phyloP scores from a whole-genome alignment of 2,113 vertebrate genomes.

The Typhlomys cinereus region DNA sequence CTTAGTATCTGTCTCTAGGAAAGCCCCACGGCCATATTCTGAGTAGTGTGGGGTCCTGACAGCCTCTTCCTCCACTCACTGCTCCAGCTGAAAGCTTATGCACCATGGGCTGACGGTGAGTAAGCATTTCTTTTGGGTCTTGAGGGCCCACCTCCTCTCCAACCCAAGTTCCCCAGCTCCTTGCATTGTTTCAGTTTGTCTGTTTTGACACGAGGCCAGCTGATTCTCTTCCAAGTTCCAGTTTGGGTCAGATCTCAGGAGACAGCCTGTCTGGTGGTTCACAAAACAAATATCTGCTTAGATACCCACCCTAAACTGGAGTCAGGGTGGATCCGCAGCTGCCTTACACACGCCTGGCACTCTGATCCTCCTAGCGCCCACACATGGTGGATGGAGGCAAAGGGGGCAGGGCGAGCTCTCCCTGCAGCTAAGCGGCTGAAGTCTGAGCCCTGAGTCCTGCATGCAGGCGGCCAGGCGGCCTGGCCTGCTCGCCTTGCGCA shows the following conservation, averaged over 20 bases:
- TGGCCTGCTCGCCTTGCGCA: background rate
- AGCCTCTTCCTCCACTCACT: background rate
- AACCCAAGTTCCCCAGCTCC: background rate
- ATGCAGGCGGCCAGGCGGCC: background rate
- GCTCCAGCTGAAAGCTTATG: background rate
- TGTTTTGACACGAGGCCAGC: constrained; percentile 71
- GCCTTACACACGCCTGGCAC: background rate
- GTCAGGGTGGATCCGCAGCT: background rate
- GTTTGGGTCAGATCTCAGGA: constrained; percentile 75
- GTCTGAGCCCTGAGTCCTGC: background rate
- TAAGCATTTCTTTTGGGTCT: background rate
- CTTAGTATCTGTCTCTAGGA: no score
- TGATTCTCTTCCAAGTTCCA: constrained; percentile 74
- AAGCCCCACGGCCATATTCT: background rate
- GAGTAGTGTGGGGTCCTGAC: background rate
- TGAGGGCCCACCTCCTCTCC: constrained; percentile 4
- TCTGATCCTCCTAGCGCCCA: background rate
- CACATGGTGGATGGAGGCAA: background rate
- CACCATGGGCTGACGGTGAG: background rate
- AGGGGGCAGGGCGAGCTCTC: background rate
- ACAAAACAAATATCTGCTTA: constrained; percentile 55
- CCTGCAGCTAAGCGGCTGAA: background rate
- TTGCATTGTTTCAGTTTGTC: constrained; percentile 64
- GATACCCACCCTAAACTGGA: constrained; percentile 15
- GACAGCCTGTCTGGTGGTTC: constrained; percentile 68